These are phyloP conservation scores for Cephus cinctus DNA, from an alignment of 1,140 invertebrate species.

Conservation along the genomic window DNA sequence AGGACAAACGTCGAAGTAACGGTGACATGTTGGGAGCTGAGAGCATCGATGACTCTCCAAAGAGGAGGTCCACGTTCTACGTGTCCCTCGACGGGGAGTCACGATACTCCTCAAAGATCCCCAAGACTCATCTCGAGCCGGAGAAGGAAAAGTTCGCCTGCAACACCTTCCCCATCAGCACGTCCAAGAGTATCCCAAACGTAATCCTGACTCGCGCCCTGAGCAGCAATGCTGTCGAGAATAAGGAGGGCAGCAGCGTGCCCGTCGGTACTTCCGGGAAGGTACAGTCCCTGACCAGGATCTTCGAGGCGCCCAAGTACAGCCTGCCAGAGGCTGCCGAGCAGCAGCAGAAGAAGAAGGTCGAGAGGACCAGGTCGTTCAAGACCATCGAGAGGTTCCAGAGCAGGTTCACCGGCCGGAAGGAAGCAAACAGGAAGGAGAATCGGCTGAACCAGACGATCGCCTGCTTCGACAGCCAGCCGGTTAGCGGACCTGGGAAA, in stretches of 20 bases:
- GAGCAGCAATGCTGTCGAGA: slow-evolving; percentile 37
- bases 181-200: slow-evolving; percentile 28
- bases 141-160: slow-evolving; percentile 36
- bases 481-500: slow-evolving; percentile 25
- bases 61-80: slow-evolving; percentile 57
- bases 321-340: slow-evolving; percentile 10
- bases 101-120: slow-evolving; percentile 28
- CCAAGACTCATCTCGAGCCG: slow-evolving; percentile 22
- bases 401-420: slow-evolving; percentile 42
- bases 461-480: too few relatives aligned
- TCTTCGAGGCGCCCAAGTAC: slow-evolving; percentile 45
- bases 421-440: slow-evolving; percentile 25
- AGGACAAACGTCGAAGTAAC: not conserved
- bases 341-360: slow-evolving; percentile 40
- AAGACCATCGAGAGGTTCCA: slow-evolving; percentile 54
- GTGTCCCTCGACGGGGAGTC: slow-evolving; percentile 47
- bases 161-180: slow-evolving; percentile 44
- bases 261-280: slow-evolving; percentile 41
- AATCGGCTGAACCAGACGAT: slow-evolving; percentile 19
- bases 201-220: slow-evolving; percentile 35
- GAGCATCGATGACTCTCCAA: slow-evolving; percentile 40
- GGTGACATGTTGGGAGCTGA: not conserved
- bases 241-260: slow-evolving; percentile 7
- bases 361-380: slow-evolving; percentile 50
- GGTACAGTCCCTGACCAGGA: slow-evolving; percentile 50